These are phyloP conservation scores for Lasiurus cinereus DNA, from an alignment of 2,113 vertebrate species.

Conservation along the genomic window DNA sequence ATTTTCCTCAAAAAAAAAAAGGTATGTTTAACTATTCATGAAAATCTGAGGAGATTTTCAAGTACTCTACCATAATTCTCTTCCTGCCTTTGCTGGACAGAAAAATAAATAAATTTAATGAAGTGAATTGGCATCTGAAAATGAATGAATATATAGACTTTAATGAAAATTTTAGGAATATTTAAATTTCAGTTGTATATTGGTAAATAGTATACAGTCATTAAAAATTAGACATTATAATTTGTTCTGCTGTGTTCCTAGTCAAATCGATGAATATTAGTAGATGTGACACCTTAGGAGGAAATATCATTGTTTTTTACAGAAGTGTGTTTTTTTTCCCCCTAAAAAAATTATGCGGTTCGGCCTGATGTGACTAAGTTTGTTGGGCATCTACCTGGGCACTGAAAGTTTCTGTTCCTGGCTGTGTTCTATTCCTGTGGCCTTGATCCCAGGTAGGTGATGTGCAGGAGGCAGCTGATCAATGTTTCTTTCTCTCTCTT, in stretches of 20 bases:
- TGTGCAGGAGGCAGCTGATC: no score
- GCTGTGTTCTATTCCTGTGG: no score
- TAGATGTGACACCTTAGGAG: not conserved
- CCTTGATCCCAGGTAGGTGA: no score
- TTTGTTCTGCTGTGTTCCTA: not conserved
- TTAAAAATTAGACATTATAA: not conserved
- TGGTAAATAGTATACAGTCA: not conserved
- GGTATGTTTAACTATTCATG: not conserved
- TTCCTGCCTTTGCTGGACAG: not conserved
- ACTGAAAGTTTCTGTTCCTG: no score
- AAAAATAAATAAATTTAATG: not conserved
- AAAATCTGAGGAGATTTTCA: not conserved
- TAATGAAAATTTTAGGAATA: not conserved
- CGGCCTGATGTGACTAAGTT: no score
- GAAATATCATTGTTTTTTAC: not conserved
- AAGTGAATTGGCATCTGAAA: not conserved
- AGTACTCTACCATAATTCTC: not conserved
- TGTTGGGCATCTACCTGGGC: no score
- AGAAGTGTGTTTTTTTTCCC: not conserved
- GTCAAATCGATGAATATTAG: not conserved
- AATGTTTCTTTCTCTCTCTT: no score
- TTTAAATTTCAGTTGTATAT: not conserved
- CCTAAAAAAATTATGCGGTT: not conserved
- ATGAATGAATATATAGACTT: not conserved
- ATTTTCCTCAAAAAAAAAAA: not conserved